Evolutionary conservation across 2,888 invertebrate species (phyloP).

Genomic region (Lottia scabra): DNA sequence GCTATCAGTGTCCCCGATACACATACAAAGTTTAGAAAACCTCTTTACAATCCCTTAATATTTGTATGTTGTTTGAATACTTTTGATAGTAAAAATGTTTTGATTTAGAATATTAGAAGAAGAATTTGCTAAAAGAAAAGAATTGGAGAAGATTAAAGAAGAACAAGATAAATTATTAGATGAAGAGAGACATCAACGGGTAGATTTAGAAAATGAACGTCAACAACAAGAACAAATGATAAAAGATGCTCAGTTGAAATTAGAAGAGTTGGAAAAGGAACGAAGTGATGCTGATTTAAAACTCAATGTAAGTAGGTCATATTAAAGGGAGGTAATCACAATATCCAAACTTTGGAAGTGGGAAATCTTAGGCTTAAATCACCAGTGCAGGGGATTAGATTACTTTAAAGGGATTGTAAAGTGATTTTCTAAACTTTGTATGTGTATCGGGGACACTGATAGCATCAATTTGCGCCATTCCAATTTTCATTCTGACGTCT

Average conservation of each 20-base stretch:
- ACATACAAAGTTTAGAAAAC: no score
- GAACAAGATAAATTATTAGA: constrained; percentile 81
- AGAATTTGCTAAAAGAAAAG: constrained; percentile 87
- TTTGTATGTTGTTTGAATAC: no score
- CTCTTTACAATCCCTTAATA: no score
- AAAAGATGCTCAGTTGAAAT: constrained; percentile 35
- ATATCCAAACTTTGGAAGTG: neutral
- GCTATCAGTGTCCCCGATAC: no score
- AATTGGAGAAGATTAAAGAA: constrained; percentile 82
- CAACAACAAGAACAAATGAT: constrained; percentile 63
- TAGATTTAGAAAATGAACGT: constrained; percentile 80
- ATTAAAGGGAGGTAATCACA: no score
- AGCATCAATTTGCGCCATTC: no score
- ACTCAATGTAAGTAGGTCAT: constrained; percentile 37
- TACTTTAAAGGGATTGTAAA: no score
- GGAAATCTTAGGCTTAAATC: neutral
- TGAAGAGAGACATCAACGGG: constrained; percentile 81
- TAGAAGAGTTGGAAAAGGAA: constrained; percentile 69
- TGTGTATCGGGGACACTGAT: no score
- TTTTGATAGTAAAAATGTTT: neutral
- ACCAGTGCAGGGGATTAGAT: no score
- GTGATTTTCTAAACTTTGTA: no score
- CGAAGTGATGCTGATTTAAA: constrained; percentile 74
- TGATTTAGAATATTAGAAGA: constrained; percentile 75
- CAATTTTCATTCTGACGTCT: no score